phyloP scores from a whole-genome alignment of 2,797 vertebrate species.

The Chelmon rostratus region DNA sequence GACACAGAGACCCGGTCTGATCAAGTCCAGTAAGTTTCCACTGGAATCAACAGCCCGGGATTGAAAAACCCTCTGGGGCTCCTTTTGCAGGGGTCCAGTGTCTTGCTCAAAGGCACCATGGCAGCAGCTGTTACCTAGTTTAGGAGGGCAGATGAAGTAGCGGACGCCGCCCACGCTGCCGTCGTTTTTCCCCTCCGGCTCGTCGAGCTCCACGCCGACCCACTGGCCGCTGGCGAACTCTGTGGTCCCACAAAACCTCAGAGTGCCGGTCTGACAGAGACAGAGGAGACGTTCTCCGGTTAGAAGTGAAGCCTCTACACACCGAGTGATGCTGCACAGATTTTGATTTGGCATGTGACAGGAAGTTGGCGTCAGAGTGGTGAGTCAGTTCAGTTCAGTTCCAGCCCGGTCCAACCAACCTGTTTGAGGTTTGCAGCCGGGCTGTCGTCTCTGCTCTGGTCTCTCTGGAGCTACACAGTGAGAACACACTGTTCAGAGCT shows the following conservation, averaged over 20 bases:
- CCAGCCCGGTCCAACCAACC: slow-evolving; percentile 74
- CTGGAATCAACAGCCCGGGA: no score
- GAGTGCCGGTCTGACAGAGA: slow-evolving; percentile 86
- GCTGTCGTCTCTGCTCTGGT: slow-evolving; percentile 58
- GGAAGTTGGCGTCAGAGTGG: slow-evolving; percentile 26
- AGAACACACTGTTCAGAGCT: slow-evolving; percentile 68
- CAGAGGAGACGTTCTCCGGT: not conserved
- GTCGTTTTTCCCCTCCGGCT: slow-evolving; percentile 94
- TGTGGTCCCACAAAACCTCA: slow-evolving; percentile 94
- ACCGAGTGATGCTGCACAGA: not conserved
- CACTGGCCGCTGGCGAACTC: slow-evolving; percentile 97
- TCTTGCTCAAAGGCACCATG: not conserved
- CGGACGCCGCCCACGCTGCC: slow-evolving; percentile 94
- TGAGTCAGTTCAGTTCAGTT: slow-evolving; percentile 37
- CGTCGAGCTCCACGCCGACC: slow-evolving; percentile 95
- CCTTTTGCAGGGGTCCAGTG: no score
- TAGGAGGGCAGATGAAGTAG: slow-evolving; percentile 95
- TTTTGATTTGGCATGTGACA: slow-evolving; percentile 11
- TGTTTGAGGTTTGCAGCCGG: slow-evolving; percentile 56
- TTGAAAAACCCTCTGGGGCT: no score
- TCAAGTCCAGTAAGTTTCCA: no score
- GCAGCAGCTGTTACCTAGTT: slow-evolving; percentile 85
- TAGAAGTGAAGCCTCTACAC: not conserved
- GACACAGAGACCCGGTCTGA: not conserved
- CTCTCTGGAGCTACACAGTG: slow-evolving; percentile 70